phyloP scores from a whole-genome alignment of 1,140 invertebrate genomes.

The Drosophila orosa region DNA sequence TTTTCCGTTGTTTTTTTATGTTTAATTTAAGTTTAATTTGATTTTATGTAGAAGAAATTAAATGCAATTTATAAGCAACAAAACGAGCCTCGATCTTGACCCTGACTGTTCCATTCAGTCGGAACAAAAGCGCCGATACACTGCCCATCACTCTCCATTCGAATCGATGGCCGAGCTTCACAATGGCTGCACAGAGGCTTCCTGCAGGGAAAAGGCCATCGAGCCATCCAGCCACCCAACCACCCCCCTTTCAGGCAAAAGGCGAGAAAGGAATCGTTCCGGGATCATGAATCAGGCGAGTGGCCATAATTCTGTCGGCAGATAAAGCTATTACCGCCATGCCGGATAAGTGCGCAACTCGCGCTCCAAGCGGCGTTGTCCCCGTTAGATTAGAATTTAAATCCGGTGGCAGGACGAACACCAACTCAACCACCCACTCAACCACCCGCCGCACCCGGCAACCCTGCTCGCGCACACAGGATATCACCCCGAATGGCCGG shows the following conservation, averaged over 20 bases:
- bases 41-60: neutral
- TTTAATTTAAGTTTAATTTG: neutral
- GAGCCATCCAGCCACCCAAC: slow-evolving; percentile 3
- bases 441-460: slow-evolving; percentile 10
- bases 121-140: slow-evolving; percentile 30
- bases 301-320: slow-evolving; percentile 78
- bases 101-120: slow-evolving; percentile 9
- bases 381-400: slow-evolving; percentile 80
- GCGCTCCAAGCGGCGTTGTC: slow-evolving; percentile 45
- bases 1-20: too few relatives aligned
- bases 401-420: slow-evolving; percentile 54
- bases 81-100: neutral
- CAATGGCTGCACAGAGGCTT: slow-evolving; percentile 44
- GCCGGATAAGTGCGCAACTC: slow-evolving; percentile 70
- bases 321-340: slow-evolving; percentile 82
- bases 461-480: slow-evolving; percentile 42
- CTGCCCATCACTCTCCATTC: slow-evolving; percentile 49
- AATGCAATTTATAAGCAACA: neutral
- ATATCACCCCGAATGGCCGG: slow-evolving; percentile 75
- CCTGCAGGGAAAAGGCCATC: slow-evolving; percentile 29
- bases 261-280: slow-evolving; percentile 38
- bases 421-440: slow-evolving; percentile 21
- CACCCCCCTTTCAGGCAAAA: slow-evolving; percentile 7
- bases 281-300: slow-evolving; percentile 74
- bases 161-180: slow-evolving; percentile 52